Base-by-base conservation (phyloP, 2,797 vertebrate genomes). In the Paedocypris micromegethes region DNA sequence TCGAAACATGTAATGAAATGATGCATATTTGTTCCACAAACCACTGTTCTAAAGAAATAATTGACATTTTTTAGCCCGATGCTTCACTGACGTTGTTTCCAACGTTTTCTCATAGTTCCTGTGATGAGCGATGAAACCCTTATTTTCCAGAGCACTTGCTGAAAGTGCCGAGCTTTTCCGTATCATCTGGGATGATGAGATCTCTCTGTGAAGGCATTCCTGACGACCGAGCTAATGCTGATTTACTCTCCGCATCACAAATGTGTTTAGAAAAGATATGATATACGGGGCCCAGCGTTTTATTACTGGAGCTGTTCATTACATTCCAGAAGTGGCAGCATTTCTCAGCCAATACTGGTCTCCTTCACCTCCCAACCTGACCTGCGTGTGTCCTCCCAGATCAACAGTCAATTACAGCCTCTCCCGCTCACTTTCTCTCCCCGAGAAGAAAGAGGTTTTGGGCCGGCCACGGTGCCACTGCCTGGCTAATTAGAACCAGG, bases 401-500 rank as follows among this genome's bases (percentile, higher is more conserved):
- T 87, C 84, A 81, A 80, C 86, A 83, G 85, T 84, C 85, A 86
- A 84, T 87, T 85, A 85, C 78, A 73, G 64, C 39, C 72, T 79
- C 70, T 79, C 78, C 80, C 76, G 56, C 83, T 85, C 77, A 68
- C 76, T 6, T 44, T 58, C 57, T 78, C 67, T 52, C 45, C 46
- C 63, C 1, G 64, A 85, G 82, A 85, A 80, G 62, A 79, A 77
- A 85, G 82, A 80, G 83, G 72, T 83, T 81, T 82, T 74, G 60
- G 80, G 83, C 72, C 78, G 82, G 81, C 83, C 77, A 58, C 71
- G 75, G 77, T 86, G 81, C 84, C 75, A 78, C 86, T 81, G 76
- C 83, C 77, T 76, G 79, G 83, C 87, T 91, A 91, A 91, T 91
- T 91, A 88, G 89, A 91, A 91, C 88, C 90, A 91, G 90, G 87